Evolutionary conservation across 2,888 invertebrate species (phyloP), one percentile per base, ranked within the genome.

Genomic region (Crepidodera aurea): DNA sequence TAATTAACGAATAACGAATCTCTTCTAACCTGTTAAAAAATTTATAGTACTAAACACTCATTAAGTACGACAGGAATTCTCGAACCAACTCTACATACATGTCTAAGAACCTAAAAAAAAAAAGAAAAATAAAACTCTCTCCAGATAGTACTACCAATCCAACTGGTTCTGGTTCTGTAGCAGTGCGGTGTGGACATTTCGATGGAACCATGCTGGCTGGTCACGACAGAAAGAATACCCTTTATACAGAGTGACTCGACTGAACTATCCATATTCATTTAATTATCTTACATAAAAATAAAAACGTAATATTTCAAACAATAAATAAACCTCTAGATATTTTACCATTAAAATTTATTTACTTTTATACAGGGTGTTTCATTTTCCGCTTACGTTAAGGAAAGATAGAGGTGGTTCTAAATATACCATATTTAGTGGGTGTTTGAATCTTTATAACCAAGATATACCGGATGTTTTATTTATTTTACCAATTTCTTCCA

Each of bases 201-300:
- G 66, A 51, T 68, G 69, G 68, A 70, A 68, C 70, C 70, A 70
- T 66, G 70, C 70, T 70, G 70, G 70, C 70, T 70, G 66, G 67
- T 67, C 68, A 68, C 68, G 64, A 58, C 48, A 59, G 60, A 61
- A 61, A 62, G 65, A 63, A 65, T 61, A 53, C 61, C 61, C 57
- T 57, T 57, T 61, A 48, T 48, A 34, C 34, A 13, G 13, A 12
- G 13, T 34, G 34, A 34, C 6, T 22, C 22, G 22, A 22, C 6
- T 22, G n/a, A n/a, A n/a, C n/a, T n/a, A n/a, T n/a, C n/a, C n/a
- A n/a, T n/a, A n/a, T n/a, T n/a, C n/a, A n/a, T n/a, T n/a, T n/a
- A n/a, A n/a, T n/a, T n/a, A n/a, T n/a, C n/a, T n/a, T n/a, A n/a
- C n/a, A n/a, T n/a, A n/a, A n/a, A n/a, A n/a, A n/a, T n/a, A n/a